Evolutionary conservation across 2,797 vertebrate species (phyloP), one percentile per base, ranked within the genome.

Genomic region (Leptodactylus fallax): DNA sequence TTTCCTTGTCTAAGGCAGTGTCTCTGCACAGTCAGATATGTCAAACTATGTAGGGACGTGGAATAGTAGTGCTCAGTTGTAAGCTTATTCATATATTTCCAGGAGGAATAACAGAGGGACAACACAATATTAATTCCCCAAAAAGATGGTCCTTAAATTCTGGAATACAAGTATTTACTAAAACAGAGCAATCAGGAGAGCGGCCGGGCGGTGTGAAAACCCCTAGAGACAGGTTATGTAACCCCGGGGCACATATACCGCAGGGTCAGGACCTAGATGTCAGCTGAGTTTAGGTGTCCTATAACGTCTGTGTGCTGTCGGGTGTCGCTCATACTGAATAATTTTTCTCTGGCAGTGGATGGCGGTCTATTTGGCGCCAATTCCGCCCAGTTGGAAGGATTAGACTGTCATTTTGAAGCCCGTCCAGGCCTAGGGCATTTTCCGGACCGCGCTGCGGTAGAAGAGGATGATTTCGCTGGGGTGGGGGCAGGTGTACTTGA

Each of bases 401-500:
- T n/a, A 14, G 11, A 2, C 3, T 6, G 53, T 49, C 56, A 21
- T 6, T 47, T 23, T 3, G 56, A 7, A 76, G 71, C 4, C n/a
- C 53, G n/a, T 82, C 69, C 85, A 63, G 16, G 16, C 21, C n/a
- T 61, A 55, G 11, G 91, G 85, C 0, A 17, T 90, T 0, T 79
- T 80, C 61, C 89, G 91, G 91, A 96, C 93, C 89, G 95, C 96
- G 0, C 95, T 91, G 7, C 88, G 81, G 91, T 99, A 99, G 83
- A 96, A 97, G 4, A 90, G 87, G 56, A 97, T 82, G 61, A 98
- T 97, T 94, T 99, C 97, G 0, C 90, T 61, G 1, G 93, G 93
- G 1, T 94, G 95, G 7, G 98, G 98, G 79, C 98, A 98, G 23
- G 96, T 98, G 90, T 94, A 93, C 55, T 93, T 94, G 93, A 99